Base-by-base conservation (phyloP, 2,113 vertebrate species). In the Clupea harengus region DNA sequence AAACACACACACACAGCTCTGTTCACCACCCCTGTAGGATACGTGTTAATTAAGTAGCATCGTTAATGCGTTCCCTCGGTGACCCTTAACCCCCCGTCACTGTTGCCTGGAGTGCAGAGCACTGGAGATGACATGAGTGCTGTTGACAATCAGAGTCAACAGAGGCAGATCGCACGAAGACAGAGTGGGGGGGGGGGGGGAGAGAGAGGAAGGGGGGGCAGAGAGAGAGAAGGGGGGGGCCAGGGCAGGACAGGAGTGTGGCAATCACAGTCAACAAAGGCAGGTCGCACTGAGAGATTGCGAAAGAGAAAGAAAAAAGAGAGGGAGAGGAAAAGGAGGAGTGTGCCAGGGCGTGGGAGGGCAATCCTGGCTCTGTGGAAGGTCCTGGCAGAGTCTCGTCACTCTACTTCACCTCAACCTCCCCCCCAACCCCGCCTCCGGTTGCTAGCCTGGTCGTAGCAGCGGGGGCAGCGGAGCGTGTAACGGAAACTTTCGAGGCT, bases 321-420 rank as follows among this genome's bases (percentile, higher is more conserved):
- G 7, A 28, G 64, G 11, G n/a, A 72, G 64, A 32, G 64, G 10
- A 25, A 72, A 9, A 72, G 28, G 25, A 28, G n/a, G n/a, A 72
- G 64, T 67, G n/a, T 67, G 60, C 60, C 60, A 67, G 60, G 60
- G 25, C 60, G 60, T 67, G 60, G 60, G 60, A 67, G 60, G 60
- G 60, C 64, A 28, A 72, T 32, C n/a, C 64, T 72, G 64, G 25
- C 64, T 32, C 25, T 32, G 25, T 72, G 64, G 64, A 72, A 72
- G 25, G 60, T 28, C 64, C 64, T 72, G 64, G 64, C 64, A 72
- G 64, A 28, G 25, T 32, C 64, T 28, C 7, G 64, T 72, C 64
- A 67, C 57, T 64, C 22, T 9, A 4, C 57, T 64, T 15, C 17
- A 72, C n/a, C 25, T 3, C 25, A 32, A 9, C 7, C 64, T 8